These are phyloP conservation scores for Dicroscelio sp. DNA, from an alignment of 2,888 invertebrate species.

Conservation along the genomic window DNA sequence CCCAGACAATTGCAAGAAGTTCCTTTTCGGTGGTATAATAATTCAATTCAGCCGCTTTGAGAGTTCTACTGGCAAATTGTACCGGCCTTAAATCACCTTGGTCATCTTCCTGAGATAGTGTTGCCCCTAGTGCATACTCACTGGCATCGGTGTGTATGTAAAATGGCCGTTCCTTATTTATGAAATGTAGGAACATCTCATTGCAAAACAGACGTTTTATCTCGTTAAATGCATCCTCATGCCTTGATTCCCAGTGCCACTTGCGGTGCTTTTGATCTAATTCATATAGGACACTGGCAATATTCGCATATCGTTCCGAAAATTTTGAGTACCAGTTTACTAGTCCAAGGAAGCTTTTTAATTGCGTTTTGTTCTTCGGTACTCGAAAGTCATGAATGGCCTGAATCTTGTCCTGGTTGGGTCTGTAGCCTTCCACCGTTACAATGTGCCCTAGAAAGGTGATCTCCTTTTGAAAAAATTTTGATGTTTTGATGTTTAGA, in stretches of 20 bases:
- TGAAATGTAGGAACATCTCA: background rate
- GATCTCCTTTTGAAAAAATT: too few species aligned
- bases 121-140: background rate
- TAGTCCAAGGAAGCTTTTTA: background rate
- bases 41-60: background rate
- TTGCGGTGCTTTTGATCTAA: background rate
- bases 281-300: too few species aligned
- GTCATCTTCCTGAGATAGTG: background rate
- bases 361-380: too few species aligned
- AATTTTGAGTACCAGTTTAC: too few species aligned
- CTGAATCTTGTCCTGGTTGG: too few species aligned
- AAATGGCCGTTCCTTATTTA: too few species aligned
- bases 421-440: background rate
- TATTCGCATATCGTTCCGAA: too few species aligned
- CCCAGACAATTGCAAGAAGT: background rate
- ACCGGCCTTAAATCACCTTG: background rate
- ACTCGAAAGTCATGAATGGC: too few species aligned
- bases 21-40: constrained; percentile 3
- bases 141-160: too few species aligned
- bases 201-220: background rate
- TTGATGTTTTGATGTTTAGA: too few species aligned
- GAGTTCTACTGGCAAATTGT: background rate
- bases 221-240: background rate
- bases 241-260: background rate
- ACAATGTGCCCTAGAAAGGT: too few species aligned